Evolutionary conservation across 2,888 invertebrate genomes (phyloP).

Genomic region (Ashinkailepas kermadecensis): DNA sequence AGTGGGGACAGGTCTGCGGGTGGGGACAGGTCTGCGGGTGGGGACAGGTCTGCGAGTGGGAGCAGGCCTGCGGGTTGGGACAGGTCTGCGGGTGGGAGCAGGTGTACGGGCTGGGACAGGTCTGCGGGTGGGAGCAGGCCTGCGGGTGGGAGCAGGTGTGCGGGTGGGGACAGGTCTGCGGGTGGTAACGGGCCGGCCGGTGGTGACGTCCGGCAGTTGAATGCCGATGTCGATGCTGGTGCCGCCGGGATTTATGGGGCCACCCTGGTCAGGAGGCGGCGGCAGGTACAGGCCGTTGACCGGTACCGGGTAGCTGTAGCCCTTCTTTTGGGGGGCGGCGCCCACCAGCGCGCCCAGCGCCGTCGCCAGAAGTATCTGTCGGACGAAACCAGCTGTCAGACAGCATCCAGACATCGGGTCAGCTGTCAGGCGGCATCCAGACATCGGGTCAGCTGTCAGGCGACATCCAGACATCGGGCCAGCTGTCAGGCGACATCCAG

Average conservation of each 20-base stretch:
- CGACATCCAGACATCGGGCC: no score
- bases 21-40: no score
- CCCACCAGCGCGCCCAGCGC: not conserved
- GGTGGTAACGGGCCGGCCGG: not conserved
- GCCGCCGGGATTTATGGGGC: not conserved
- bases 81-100: no score
- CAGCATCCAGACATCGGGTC: no score
- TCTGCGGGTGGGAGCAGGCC: not conserved
- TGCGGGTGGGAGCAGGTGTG: not conserved
- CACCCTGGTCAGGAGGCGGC: slow-evolving; percentile 11
- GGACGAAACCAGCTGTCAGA: not conserved
- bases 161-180: not conserved
- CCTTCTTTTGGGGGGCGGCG: not conserved
- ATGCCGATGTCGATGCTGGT: not conserved
- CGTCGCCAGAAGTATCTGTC: not conserved
- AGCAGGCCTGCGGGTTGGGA: no score
- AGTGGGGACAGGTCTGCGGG: no score
- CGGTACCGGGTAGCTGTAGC: slow-evolving; percentile 5
- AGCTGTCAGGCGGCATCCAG: no score
- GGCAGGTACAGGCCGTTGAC: slow-evolving; percentile 14
- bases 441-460: no score
- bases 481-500: no score
- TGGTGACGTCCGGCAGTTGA: not conserved
- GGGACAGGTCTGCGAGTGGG: no score
- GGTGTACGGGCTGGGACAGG: no score